phyloP scores from a whole-genome alignment of 2,113 vertebrate genomes.

The Prunella fulvescens region DNA sequence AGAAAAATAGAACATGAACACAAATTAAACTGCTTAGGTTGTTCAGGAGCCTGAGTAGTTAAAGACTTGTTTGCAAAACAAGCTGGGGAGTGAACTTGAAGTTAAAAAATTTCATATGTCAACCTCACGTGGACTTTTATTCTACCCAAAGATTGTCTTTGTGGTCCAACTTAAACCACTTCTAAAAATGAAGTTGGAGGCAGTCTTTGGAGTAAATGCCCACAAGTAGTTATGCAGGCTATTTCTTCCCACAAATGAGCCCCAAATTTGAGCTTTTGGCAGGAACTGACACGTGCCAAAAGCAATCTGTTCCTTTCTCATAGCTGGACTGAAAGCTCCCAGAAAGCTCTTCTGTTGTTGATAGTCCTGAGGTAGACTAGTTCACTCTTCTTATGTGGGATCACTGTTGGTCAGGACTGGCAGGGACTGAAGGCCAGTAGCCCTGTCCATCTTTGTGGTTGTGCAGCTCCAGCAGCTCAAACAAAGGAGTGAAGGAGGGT shows the following conservation, averaged over 20 bases:
- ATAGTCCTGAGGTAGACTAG: not conserved
- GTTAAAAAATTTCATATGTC: not conserved
- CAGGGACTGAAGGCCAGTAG: not conserved
- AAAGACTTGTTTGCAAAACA: not conserved
- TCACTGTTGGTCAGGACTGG: not conserved
- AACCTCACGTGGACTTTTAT: not conserved
- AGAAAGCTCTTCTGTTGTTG: not conserved
- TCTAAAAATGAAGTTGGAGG: not conserved
- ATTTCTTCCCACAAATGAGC: not conserved
- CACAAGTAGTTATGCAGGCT: not conserved
- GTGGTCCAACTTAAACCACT: slow-evolving; percentile 10
- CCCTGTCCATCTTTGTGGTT: not conserved
- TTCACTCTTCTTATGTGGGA: not conserved
- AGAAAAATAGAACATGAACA: not conserved
- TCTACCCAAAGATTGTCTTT: not conserved
- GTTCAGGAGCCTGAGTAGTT: not conserved
- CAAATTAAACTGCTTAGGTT: not conserved
- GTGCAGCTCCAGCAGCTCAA: not conserved
- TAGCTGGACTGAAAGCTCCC: not conserved
- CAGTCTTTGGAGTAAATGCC: not conserved
- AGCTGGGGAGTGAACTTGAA: not conserved
- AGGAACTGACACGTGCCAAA: not conserved
- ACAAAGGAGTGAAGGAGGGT: not conserved
- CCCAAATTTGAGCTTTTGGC: not conserved
- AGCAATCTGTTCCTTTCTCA: not conserved